Evolutionary conservation across 2,797 vertebrate species (phyloP), one percentile per base, ranked within the genome.

Genomic region (Anabas testudineus): DNA sequence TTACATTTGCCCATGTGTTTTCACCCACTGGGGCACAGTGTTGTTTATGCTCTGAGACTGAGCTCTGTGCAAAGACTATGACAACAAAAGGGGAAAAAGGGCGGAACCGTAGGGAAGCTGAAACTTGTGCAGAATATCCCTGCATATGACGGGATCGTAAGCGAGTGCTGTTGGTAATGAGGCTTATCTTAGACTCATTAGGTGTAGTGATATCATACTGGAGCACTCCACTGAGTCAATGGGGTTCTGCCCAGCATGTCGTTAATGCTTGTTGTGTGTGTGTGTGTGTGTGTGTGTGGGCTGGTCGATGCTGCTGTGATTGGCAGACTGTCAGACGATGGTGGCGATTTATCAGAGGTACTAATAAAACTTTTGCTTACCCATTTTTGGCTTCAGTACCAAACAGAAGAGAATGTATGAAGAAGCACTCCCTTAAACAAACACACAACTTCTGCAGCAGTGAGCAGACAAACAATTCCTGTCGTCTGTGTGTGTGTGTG

Each of bases 131-230:
- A 78, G 60, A 83, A 63, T 26, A 63, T 45, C 30, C 39, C 67
- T 43, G 52, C 34, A 51, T 84, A 81, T 84, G 84, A 90, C 81
- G 75, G 76, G 60, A 78, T 79, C 80, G 46, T 34, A 63, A 75
- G 65, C n/a, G 28, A 74, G 51, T 3, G 22, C 69, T 88, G 68
- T 62, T 74, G 62, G 34, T 89, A 85, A 85, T 85, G 55, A 83
- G 74, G 76, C 82, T 86, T 79, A 86, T 87, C 81, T 85, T 57
- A 55, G 76, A 77, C 74, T 86, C 78, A 89, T 87, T 85, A 88
- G 63, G 63, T 83, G 78, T 68, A 67, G 77, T 81, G 83, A 87
- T 83, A 84, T 88, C 74, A 90, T 75, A 85, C 68, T 26, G 52
- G 78, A 84, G 71, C 74, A 74, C 77, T 80, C 68, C 70, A 56